phyloP scores from a whole-genome alignment of 2,888 invertebrate species.

The Lamellibrachia columna region DNA sequence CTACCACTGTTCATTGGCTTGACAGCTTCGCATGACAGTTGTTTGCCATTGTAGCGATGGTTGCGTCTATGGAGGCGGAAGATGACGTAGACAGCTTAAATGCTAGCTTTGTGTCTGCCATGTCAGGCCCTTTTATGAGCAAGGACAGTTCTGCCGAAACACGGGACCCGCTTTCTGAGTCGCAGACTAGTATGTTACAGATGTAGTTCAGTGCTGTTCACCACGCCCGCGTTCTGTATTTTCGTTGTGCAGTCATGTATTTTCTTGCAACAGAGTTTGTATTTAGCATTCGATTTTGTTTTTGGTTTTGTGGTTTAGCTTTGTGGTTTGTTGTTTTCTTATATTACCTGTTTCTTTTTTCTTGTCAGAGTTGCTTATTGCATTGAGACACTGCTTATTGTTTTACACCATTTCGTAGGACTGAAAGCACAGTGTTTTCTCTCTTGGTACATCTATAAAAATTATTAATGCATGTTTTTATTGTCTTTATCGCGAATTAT shows the following conservation, averaged over 20 bases:
- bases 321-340: not conserved
- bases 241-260: not conserved
- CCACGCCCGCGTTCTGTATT: not conserved
- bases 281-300: not conserved
- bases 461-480: not conserved
- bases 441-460: not conserved
- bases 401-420: not conserved
- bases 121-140: conserved; percentile 22
- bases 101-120: conserved; percentile 29
- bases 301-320: not conserved
- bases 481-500: not conserved
- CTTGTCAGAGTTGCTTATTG: not conserved
- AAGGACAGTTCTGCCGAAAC: conserved; percentile 13
- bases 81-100: conserved; percentile 28
- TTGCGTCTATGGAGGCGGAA: conserved; percentile 13
- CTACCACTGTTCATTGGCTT: not conserved
- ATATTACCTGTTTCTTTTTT: not conserved
- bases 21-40: not conserved
- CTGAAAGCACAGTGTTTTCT: not conserved
- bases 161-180: conserved; percentile 27
- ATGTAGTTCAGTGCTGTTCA: not conserved
- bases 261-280: not conserved
- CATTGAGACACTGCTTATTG: not conserved
- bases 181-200: conserved; percentile 34
- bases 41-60: not conserved